These are phyloP conservation scores for Coluber constrictor DNA, from an alignment of 2,797 vertebrate genomes.

Conservation along the genomic window DNA sequence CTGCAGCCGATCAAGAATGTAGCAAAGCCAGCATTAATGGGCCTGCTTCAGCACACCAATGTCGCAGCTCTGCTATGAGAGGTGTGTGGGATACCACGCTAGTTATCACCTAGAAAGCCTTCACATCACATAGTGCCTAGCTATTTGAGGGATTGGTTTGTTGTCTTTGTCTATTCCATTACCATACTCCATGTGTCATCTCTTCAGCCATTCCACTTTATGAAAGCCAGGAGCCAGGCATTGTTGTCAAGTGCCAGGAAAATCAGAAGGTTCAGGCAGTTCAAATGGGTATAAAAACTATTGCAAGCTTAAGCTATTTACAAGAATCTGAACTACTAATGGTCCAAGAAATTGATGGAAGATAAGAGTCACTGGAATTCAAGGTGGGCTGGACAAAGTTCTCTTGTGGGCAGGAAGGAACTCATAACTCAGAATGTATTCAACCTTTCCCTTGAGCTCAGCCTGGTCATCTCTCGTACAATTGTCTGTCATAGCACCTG, in stretches of 20 bases:
- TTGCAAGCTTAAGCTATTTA: neutral
- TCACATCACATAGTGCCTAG: neutral
- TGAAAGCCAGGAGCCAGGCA: neutral
- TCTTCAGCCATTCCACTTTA: neutral
- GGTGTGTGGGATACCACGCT: neutral
- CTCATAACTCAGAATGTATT: neutral
- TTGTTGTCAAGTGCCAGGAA: neutral
- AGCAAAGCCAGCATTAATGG: neutral
- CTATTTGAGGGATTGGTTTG: neutral
- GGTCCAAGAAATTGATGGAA: neutral
- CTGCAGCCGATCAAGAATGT: neutral
- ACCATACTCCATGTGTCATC: neutral
- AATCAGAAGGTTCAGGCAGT: neutral
- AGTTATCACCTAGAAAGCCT: neutral
- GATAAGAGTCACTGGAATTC: neutral
- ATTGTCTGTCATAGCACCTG: neutral
- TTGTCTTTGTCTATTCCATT: neutral
- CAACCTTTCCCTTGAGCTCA: neutral
- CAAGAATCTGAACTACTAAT: neutral
- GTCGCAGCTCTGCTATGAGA: neutral
- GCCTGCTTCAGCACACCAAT: neutral
- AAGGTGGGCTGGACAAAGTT: neutral
- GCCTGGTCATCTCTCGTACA: neutral
- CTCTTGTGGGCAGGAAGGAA: neutral
- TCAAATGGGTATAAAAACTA: neutral